Evolutionary conservation across 2,888 invertebrate species (phyloP).

Genomic region (Plusia festucae): DNA sequence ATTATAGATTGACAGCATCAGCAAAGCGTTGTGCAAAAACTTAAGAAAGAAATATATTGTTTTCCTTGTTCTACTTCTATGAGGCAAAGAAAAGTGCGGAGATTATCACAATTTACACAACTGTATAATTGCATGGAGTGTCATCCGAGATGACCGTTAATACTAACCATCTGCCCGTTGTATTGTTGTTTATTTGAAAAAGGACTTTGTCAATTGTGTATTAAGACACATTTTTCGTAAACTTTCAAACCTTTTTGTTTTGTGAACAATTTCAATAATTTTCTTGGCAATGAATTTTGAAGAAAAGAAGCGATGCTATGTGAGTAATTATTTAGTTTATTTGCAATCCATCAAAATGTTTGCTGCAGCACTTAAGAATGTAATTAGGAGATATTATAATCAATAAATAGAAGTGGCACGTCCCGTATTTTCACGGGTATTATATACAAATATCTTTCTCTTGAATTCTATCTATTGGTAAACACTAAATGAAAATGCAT

Average conservation of each 20-base stretch:
- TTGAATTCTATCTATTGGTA: too few relatives aligned
- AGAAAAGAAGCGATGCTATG: constrained; percentile 21
- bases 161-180: not conserved
- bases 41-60: constrained; percentile 8
- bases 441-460: too few relatives aligned
- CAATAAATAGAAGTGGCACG: not conserved
- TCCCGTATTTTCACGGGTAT: too few relatives aligned
- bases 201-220: not conserved
- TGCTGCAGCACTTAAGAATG: not conserved
- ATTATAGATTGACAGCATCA: not conserved
- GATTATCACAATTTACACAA: constrained; percentile 11
- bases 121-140: constrained; percentile 28
- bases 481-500: not conserved
- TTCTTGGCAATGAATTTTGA: constrained; percentile 27
- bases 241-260: not conserved
- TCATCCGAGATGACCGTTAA: constrained; percentile 39
- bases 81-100: constrained; percentile 1
- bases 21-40: not conserved
- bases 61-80: constrained; percentile 28
- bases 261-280: not conserved
- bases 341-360: not conserved
- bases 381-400: not conserved
- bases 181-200: constrained; percentile 1
- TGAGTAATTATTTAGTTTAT: constrained; percentile 22
- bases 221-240: constrained; percentile 12